Evolutionary conservation across 30 jellyfish, hydroid and myxozoan species (phyloP), one percentile per base, ranked within the genome.

Genomic region (Sanderia malayensis): DNA sequence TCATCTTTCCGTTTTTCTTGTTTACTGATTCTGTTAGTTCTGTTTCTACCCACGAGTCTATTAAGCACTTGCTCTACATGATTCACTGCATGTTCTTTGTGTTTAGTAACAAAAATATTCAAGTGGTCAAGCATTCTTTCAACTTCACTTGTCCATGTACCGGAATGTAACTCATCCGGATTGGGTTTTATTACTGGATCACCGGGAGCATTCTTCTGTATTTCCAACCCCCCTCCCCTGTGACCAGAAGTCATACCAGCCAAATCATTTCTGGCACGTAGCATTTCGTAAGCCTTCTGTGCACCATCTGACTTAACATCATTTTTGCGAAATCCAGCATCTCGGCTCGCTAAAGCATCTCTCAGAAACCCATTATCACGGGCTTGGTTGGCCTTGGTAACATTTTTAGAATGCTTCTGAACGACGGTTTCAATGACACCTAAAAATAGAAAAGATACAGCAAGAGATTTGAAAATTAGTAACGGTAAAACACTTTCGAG

Each of bases 131-230:
- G 17, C 44, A 61, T 63, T 24, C 64, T 8, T 19, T 49, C 25
- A 1, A 75, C 88, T 47, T 76, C 88, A 1, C 41, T 76, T 0
- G 88, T 61, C 88, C 88, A 76, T 63, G 63, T 27, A 32, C 64
- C 64, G 3, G 27, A 15, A 45, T 76, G 58, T 24, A 63, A 46
- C 80, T 61, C 73, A 63, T 76, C 88, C 2, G 88, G 88, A 31
- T 76, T 65, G 15, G 80, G 78, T 37, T 24, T 74, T 27, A 46
- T 76, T 2, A 31, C 49, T 10, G 80, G 73, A 26, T 76, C 79
- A 26, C 77, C 76, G 2, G 27, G 58, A 2, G 69, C 70, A 19
- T 30, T 29, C 4, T 41, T 27, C 15, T 55, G 31, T 27, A 45
- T 46, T 25, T 47, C 60, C 7, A 62, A 46, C 18, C 58, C 71